Evolutionary conservation across 1,140 invertebrate genomes (phyloP), one percentile per base, ranked within the genome.

Genomic region (Acyrthosiphon pisum): DNA sequence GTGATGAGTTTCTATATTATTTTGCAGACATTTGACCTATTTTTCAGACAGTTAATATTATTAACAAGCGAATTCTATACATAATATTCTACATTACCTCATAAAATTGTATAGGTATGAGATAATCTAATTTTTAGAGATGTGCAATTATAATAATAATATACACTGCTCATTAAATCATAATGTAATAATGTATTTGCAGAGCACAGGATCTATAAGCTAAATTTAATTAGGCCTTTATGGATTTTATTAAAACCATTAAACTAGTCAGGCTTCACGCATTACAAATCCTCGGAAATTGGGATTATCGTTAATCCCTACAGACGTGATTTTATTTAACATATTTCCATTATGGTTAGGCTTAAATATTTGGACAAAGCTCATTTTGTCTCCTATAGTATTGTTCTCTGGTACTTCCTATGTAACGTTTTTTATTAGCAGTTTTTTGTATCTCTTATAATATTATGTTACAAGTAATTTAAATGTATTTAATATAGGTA

Each of bases 171-270:
- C 14, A 86, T 86, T 30, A 46, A 46, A 46, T 46, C 84, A 18
- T n/a, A 30, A 46, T 14, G 11, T 46, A 46, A 26, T 44, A 26
- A 84, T 11, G 2, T 41, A 26, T 26, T 86, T 46, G 23, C 26
- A 18, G 1, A 46, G 84, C 30, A 86, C 46, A 46, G 9, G 1
- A 46, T 46, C 44, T 86, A 30, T 86, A 30, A 41, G 30, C 41
- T 30, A 46, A 86, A 86, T 86, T 44, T 86, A 84, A 86, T 86
- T 86, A 30, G 41, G 26, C 84, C 26, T 46, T 30, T 30, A 46
- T 86, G 26, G 84, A 86, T 46, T 86, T 86, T 30, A 86, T 46
- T 86, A 44, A 86, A 86, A 86, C 44, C 41, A 26, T 86, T 86
- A 44, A 86, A 86, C 44, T 86, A 86, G 84, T 46, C 41, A 86